Evolutionary conservation across 2,888 invertebrate species (phyloP).

Genomic region (Hipparchia semele): DNA sequence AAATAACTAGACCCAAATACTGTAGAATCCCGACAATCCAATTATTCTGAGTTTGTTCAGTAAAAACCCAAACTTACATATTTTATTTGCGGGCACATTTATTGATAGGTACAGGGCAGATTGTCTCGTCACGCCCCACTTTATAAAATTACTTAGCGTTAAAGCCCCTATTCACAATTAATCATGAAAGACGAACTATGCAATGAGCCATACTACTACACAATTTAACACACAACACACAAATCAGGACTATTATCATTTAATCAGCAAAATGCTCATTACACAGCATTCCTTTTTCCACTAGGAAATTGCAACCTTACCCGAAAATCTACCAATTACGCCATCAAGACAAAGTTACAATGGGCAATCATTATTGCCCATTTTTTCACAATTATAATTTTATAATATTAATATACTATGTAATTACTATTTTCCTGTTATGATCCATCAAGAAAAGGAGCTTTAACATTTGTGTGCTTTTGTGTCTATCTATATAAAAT

Average conservation of each 20-base stretch:
- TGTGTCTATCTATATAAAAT: neutral
- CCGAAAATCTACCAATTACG: too few species aligned
- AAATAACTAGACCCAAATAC: too few species aligned
- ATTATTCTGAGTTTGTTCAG: neutral
- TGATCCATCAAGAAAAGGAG: neutral
- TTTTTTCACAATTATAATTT: neutral
- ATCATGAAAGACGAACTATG: constrained; percentile 4
- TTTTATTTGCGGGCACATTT: neutral
- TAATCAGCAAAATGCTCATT: too few species aligned
- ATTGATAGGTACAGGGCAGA: neutral
- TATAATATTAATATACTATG: too few species aligned
- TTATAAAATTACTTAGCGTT: neutral
- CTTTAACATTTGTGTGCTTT: neutral
- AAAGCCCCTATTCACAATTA: neutral
- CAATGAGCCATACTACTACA: neutral
- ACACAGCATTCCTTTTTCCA: too few species aligned
- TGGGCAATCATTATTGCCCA: too few species aligned
- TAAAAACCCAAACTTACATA: neutral
- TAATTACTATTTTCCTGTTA: neutral
- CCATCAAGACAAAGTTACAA: neutral
- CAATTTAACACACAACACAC: too few species aligned
- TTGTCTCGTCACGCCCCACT: neutral
- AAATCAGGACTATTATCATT: too few species aligned
- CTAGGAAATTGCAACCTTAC: too few species aligned
- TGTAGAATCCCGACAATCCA: neutral